These are phyloP conservation scores for Mellilla xanthometata DNA, from an alignment of 2,888 invertebrate genomes.

Conservation along the genomic window DNA sequence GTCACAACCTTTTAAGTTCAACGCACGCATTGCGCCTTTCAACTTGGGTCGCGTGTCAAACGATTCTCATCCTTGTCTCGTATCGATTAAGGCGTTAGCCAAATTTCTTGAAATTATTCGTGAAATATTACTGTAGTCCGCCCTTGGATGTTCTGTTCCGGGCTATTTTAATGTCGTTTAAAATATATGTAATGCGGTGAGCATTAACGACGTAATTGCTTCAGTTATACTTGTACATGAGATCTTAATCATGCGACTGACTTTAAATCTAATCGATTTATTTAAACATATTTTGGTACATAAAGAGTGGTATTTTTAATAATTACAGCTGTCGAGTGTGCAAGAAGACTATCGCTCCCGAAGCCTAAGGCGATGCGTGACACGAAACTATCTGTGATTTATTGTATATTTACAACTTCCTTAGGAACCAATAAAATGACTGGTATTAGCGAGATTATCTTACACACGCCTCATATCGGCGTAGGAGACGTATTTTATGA, in stretches of 20 bases:
- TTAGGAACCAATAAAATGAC: slow-evolving; percentile 44
- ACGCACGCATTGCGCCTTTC: slow-evolving; percentile 59
- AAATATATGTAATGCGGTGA: slow-evolving; percentile 61
- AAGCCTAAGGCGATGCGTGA: slow-evolving; percentile 29
- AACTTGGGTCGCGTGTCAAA: slow-evolving; percentile 35
- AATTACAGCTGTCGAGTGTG: slow-evolving; percentile 15
- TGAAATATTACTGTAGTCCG: slow-evolving; percentile 63
- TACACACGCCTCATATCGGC: slow-evolving; percentile 48
- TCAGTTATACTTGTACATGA: too few species aligned
- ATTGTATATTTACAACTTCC: slow-evolving; percentile 47
- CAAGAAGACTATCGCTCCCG: slow-evolving; percentile 16
- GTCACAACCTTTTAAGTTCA: slow-evolving; percentile 80
- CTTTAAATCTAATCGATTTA: too few species aligned
- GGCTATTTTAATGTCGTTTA: slow-evolving; percentile 71
- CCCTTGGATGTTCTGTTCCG: slow-evolving; percentile 67
- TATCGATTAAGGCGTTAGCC: slow-evolving; percentile 49
- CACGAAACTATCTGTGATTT: slow-evolving; percentile 28
- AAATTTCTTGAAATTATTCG: slow-evolving; percentile 48
- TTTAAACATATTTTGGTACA: too few species aligned
- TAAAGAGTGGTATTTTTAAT: slow-evolving; percentile 7
- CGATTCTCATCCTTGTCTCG: slow-evolving; percentile 54
- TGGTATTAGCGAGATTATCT: slow-evolving; percentile 50
- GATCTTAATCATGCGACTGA: too few species aligned
- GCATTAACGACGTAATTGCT: too few species aligned
- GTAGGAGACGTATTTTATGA: slow-evolving; percentile 56